Conservation (phyloP, 2,113 vertebrate genomes). For the Lathamus discolor region DNA sequence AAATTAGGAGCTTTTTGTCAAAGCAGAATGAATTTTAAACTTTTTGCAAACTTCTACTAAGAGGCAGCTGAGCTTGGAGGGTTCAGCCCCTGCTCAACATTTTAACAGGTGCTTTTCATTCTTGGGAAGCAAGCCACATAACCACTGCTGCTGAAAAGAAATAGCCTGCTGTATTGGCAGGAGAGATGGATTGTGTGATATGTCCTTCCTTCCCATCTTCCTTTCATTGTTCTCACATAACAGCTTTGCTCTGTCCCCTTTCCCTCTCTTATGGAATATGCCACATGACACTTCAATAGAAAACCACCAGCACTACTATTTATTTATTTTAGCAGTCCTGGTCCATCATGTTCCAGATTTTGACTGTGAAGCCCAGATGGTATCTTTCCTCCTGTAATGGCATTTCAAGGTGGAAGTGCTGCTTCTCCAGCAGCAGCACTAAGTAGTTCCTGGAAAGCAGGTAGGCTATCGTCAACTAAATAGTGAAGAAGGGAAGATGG, state of each 20-base stretch:
- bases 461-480: background rate
- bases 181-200: background rate
- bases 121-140: background rate
- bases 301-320: background rate
- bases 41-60: background rate
- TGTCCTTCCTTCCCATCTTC: background rate
- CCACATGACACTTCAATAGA: background rate
- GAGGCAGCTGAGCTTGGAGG: background rate
- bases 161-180: background rate
- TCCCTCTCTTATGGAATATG: background rate
- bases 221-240: background rate
- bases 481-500: background rate
- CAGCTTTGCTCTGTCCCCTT: background rate
- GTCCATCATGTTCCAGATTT: background rate
- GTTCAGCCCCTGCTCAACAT: background rate
- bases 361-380: background rate
- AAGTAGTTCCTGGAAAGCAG: background rate
- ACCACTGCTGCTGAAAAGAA: background rate
- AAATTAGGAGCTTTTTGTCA: background rate
- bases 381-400: background rate
- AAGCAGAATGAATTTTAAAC: background rate
- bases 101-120: background rate
- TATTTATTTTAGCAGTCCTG: background rate
- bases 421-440: background rate
- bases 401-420: background rate